These are phyloP conservation scores for Clarias gariepinus DNA, from an alignment of 2,113 vertebrate genomes.

Conservation along the genomic window DNA sequence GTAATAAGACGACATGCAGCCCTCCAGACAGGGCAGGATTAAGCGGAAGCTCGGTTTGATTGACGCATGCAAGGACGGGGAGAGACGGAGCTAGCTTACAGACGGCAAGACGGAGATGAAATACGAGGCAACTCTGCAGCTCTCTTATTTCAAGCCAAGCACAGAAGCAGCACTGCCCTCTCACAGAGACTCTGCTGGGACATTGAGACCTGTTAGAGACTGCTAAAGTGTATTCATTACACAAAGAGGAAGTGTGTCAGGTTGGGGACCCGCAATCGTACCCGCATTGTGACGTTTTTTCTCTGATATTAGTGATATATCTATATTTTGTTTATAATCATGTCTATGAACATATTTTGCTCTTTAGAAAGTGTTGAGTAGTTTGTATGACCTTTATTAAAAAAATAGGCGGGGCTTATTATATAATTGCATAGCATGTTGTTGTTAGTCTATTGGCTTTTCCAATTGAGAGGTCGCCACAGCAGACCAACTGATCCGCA, in stretches of 20 bases:
- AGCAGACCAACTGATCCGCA: too few species aligned
- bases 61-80: constrained; percentile 59
- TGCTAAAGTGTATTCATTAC: background rate
- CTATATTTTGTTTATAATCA: background rate
- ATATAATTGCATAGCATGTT: background rate
- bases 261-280: background rate
- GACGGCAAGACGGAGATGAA: constrained; percentile 28
- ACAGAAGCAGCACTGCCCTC: constrained; percentile 39
- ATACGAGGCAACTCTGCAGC: constrained; percentile 11
- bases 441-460: too few species aligned
- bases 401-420: background rate
- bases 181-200: constrained; percentile 41
- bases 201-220: background rate
- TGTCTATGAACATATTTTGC: background rate
- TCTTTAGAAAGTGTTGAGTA: background rate
- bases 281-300: background rate
- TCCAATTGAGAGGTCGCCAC: too few species aligned
- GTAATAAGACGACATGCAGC: constrained; percentile 76
- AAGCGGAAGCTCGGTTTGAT: constrained; percentile 38
- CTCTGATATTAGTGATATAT: too few species aligned
- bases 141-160: constrained; percentile 38
- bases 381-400: too few species aligned
- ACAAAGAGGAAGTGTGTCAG: background rate
- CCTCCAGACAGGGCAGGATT: constrained; percentile 64
- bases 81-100: constrained; percentile 15